Conservation (phyloP, 1,140 invertebrate genomes). For the Dermatophagoides farinae region DNA sequence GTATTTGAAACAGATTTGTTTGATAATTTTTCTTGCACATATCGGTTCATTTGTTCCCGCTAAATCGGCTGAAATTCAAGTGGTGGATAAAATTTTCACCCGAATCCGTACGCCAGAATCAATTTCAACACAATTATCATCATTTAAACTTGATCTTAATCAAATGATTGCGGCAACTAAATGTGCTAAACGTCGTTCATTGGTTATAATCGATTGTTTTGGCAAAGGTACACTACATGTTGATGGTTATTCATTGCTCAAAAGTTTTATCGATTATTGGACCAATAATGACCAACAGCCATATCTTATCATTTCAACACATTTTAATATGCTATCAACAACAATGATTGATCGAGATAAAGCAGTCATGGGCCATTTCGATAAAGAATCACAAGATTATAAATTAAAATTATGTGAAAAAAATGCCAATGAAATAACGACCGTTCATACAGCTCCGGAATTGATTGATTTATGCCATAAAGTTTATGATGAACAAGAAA, state of each 20-base stretch:
- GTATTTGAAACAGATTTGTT: constrained; percentile 59
- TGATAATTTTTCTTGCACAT: constrained; percentile 61
- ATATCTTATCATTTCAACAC: constrained; percentile 51
- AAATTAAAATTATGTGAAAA: too few relatives aligned
- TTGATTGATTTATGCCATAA: too few relatives aligned
- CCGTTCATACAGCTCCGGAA: too few relatives aligned
- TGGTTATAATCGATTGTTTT: constrained; percentile 75
- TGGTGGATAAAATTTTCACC: constrained; percentile 49
- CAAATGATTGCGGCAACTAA: constrained; percentile 51
- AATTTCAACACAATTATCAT: constrained; percentile 52
- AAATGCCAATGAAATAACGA: too few relatives aligned
- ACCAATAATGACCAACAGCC: constrained; percentile 36
- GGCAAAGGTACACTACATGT: constrained; percentile 60
- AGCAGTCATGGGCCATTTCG: too few relatives aligned
- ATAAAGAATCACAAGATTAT: too few relatives aligned
- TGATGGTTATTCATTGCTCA: constrained; percentile 48
- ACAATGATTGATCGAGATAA: too few relatives aligned
- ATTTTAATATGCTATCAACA: constrained; percentile 37
- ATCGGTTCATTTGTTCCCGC: constrained; percentile 75
- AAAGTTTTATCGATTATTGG: constrained; percentile 41
- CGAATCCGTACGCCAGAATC: constrained; percentile 49
- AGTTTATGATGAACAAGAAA: too few relatives aligned
- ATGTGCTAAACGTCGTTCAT: constrained; percentile 38
- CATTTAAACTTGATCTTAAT: constrained; percentile 60
- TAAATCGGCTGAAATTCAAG: constrained; percentile 41